These are phyloP conservation scores for Penaeus japonicus DNA, from an alignment of 1,140 invertebrate genomes.

Conservation along the genomic window DNA sequence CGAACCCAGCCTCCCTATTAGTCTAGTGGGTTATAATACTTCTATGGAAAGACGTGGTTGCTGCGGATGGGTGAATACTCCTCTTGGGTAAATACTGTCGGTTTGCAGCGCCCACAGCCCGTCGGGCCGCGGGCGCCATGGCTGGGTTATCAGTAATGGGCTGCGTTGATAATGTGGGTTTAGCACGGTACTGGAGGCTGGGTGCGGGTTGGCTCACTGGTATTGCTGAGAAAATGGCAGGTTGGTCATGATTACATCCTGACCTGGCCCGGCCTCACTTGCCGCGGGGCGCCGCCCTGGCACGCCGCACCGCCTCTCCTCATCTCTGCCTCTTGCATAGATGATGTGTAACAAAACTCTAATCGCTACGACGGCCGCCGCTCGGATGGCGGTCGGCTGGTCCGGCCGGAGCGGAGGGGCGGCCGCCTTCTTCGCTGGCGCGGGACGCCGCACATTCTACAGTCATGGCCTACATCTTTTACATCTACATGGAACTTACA, in stretches of 20 bases:
- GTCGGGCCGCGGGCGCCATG: background rate
- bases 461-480: background rate
- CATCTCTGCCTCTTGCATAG: conserved; percentile 48
- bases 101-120: conserved; percentile 20
- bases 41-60: conserved; percentile 56
- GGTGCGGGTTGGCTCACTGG: conserved; percentile 41
- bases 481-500: background rate
- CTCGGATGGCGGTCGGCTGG: background rate
- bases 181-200: conserved; percentile 22
- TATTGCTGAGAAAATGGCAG: conserved; percentile 55
- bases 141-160: background rate
- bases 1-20: conserved; percentile 39
- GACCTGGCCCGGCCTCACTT: conserved; percentile 46
- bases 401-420: background rate
- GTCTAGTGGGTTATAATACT: conserved; percentile 53
- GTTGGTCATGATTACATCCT: conserved; percentile 54
- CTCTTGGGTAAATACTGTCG: conserved; percentile 42
- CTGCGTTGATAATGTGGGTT: too few species aligned
- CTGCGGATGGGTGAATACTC: conserved; percentile 44
- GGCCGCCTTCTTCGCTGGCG: background rate
- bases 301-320: conserved; percentile 10
- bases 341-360: conserved; percentile 30
- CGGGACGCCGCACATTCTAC: background rate
- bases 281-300: conserved; percentile 35
- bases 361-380: background rate